A percentile compares a stretch with the other conserved stretches of the same genome.
Conservation (phyloP, 2,797 vertebrate genomes). For the Parotocinclus haroldoi region DNA sequence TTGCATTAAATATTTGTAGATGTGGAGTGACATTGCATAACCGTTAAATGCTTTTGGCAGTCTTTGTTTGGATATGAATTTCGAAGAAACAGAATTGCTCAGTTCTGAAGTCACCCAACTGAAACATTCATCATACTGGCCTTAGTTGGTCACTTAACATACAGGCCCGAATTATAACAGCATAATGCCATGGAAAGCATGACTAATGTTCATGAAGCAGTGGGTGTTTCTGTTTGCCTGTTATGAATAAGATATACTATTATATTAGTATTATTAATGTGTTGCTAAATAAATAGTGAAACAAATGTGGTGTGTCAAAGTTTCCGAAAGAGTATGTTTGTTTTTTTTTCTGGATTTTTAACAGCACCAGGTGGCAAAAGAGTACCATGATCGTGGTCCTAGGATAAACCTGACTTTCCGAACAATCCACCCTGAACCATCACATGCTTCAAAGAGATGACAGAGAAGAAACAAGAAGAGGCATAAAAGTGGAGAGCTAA, state of each 20-base stretch:
- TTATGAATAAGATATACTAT: too few species aligned
- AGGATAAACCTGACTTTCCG: slow-evolving; percentile 95
- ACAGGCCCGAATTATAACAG: not conserved
- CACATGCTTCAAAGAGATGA: slow-evolving; percentile 20
- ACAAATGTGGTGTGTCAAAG: too few species aligned
- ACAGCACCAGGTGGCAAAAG: slow-evolving; percentile 93
- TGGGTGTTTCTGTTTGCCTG: too few species aligned
- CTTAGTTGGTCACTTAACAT: slow-evolving; percentile 3
- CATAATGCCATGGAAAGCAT: not conserved
- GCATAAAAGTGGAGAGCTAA: not conserved
- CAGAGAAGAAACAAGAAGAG: not conserved
- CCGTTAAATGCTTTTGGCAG: not conserved
- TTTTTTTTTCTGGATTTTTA: slow-evolving; percentile 9
- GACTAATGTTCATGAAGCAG: not conserved
- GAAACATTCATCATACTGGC: slow-evolving; percentile 2
- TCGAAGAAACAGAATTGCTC: slow-evolving; percentile 1
- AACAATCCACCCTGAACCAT: slow-evolving; percentile 74
- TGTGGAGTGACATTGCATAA: slow-evolving; percentile 20
- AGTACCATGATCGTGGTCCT: slow-evolving; percentile 87
- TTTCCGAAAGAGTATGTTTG: slow-evolving; percentile 17
- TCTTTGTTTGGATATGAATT: slow-evolving; percentile 5
- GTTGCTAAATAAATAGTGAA: too few species aligned
- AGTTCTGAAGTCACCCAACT: not conserved
- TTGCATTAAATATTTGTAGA: slow-evolving; percentile 33
- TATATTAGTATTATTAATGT: too few species aligned